These are phyloP conservation scores for Macrotis lagotis DNA, from an alignment of 2,113 vertebrate genomes.

Conservation along the genomic window DNA sequence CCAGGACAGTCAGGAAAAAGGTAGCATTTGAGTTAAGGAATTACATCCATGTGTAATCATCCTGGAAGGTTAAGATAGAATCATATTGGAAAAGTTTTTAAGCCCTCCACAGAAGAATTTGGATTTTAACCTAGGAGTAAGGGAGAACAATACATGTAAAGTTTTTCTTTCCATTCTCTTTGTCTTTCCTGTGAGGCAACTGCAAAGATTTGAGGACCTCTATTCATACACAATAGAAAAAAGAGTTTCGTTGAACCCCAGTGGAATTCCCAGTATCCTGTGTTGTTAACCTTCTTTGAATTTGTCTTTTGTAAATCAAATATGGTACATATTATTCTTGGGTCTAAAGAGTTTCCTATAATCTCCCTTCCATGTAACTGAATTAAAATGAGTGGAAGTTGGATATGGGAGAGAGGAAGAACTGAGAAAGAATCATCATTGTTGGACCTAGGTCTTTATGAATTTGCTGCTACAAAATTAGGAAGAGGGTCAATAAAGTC, in stretches of 20 bases:
- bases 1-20: background rate
- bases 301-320: background rate
- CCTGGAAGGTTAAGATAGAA: background rate
- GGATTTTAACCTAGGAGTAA: background rate
- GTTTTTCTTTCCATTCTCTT: background rate
- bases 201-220: slow-evolving; percentile 16
- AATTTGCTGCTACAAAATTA: background rate
- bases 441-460: background rate
- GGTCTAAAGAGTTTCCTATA: background rate
- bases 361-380: slow-evolving; percentile 11
- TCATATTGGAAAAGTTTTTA: background rate
- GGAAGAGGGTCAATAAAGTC: background rate
- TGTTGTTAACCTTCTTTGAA: background rate
- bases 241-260: background rate
- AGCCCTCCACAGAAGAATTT: background rate
- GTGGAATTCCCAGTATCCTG: slow-evolving; percentile 28
- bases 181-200: slow-evolving; percentile 4
- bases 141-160: background rate
- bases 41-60: background rate
- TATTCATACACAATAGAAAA: background rate
- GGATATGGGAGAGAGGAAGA: slow-evolving; percentile 28
- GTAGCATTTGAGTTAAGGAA: background rate
- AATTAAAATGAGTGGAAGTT: slow-evolving; percentile 7
- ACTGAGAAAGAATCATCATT: background rate
- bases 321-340: background rate